Evolutionary conservation across 2,888 invertebrate species (phyloP).

Genomic region (Xestia xanthographa): DNA sequence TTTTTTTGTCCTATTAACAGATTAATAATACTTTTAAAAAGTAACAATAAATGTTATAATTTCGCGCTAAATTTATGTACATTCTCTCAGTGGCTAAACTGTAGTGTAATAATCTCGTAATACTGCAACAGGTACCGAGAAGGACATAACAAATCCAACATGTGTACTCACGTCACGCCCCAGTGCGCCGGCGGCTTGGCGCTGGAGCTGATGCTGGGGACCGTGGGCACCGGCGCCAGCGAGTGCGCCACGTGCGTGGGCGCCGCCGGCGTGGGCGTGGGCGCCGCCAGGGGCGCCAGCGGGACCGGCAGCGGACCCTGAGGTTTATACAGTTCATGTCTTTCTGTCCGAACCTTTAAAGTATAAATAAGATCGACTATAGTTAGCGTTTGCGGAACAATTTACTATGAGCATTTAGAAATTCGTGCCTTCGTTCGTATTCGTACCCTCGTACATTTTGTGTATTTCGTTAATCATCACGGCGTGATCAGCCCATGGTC

Average conservation of each 20-base stretch:
- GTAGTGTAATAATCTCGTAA: too few species aligned
- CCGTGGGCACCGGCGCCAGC: slow-evolving; percentile 88
- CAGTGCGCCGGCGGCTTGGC: slow-evolving; percentile 89
- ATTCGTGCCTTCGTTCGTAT: not conserved
- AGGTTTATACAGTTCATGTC: slow-evolving; percentile 53
- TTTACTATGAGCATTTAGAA: not conserved
- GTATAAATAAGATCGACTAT: slow-evolving; percentile 37
- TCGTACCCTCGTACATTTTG: not conserved
- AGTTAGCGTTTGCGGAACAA: not conserved
- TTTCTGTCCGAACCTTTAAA: slow-evolving; percentile 58
- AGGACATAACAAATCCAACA: not conserved
- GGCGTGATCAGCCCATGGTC: not conserved
- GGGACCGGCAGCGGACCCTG: slow-evolving; percentile 66
- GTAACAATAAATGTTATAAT: too few species aligned
- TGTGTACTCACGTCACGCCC: slow-evolving; percentile 88
- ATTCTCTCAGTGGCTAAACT: too few species aligned
- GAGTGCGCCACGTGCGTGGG: slow-evolving; percentile 88
- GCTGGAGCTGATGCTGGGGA: slow-evolving; percentile 88
- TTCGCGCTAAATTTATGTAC: too few species aligned
- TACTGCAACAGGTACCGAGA: not conserved
- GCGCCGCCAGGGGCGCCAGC: slow-evolving; percentile 81
- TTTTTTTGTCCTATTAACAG: too few species aligned
- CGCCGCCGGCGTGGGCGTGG: slow-evolving; percentile 83
- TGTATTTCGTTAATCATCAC: not conserved
- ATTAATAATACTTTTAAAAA: too few species aligned